phyloP scores from a whole-genome alignment of 2,888 invertebrate genomes.

The Endotricha flammealis region DNA sequence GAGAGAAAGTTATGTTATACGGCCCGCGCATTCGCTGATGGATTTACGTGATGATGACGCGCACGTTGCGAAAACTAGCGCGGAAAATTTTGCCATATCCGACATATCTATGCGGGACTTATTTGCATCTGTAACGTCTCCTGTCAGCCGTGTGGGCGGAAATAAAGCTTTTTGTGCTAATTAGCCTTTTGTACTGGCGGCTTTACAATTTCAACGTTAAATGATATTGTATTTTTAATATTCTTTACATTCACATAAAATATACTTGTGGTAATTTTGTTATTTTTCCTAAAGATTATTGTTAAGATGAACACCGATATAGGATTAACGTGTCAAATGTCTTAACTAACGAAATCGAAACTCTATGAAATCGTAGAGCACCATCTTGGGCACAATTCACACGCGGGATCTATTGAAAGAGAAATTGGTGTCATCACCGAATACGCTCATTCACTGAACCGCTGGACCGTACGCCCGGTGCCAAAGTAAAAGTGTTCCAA shows the following conservation, averaged over 20 bases:
- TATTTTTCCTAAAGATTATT: neutral
- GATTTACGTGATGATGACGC: conserved; percentile 50
- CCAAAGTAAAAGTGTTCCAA: conserved; percentile 77
- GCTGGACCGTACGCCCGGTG: conserved; percentile 53
- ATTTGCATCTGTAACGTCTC: conserved; percentile 5
- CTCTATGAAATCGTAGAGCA: neutral
- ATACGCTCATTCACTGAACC: conserved; percentile 41
- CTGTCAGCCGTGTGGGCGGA: neutral
- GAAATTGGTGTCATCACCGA: conserved; percentile 73
- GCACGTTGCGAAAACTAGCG: conserved; percentile 45
- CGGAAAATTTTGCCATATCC: conserved; percentile 26
- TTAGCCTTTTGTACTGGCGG: neutral
- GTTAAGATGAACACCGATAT: too few species aligned
- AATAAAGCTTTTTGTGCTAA: neutral
- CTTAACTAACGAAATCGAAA: too few species aligned
- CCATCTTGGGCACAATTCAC: conserved; percentile 3
- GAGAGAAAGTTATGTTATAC: conserved; percentile 54
- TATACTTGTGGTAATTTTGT: neutral
- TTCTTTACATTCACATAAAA: too few species aligned
- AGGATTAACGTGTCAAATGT: too few species aligned
- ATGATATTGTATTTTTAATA: neutral
- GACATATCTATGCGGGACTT: conserved; percentile 6
- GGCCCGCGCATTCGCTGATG: conserved; percentile 38
- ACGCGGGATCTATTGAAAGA: conserved; percentile 55
- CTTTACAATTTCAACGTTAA: conserved; percentile 1